phyloP scores from a whole-genome alignment of 2,113 vertebrate genomes.

The zebrafish (Danio rerio) region DNA sequence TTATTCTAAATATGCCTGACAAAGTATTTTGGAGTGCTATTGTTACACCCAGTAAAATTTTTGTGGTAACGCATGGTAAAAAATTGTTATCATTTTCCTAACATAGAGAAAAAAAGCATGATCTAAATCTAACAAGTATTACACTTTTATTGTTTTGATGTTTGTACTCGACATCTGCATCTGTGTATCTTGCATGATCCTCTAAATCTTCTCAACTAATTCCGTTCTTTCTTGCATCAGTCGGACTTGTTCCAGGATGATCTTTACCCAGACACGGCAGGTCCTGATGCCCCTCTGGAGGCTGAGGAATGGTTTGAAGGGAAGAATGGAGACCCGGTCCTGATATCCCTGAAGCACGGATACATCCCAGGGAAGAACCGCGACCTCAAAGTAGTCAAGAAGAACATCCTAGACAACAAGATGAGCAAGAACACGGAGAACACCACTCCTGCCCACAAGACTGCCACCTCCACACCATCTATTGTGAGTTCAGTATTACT shows the following conservation, averaged over 20 bases:
- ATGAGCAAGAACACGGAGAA: slow-evolving; percentile 86
- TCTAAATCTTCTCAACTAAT: not conserved
- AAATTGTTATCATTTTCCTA: too few relatives aligned
- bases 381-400: slow-evolving; percentile 94
- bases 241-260: slow-evolving; percentile 98
- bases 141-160: too few relatives aligned
- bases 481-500: slow-evolving; percentile 67
- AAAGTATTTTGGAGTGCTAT: too few relatives aligned
- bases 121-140: too few relatives aligned
- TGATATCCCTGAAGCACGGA: slow-evolving; percentile 93
- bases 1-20: too few relatives aligned
- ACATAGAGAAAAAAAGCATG: too few relatives aligned
- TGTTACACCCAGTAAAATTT: too few relatives aligned
- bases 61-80: too few relatives aligned
- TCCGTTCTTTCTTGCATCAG: slow-evolving; percentile 68
- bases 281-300: slow-evolving; percentile 89
- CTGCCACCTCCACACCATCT: slow-evolving; percentile 66
- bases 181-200: too few relatives aligned
- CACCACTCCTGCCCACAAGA: slow-evolving; percentile 79
- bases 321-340: slow-evolving; percentile 88
- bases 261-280: slow-evolving; percentile 92
- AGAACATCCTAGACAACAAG: slow-evolving; percentile 92
- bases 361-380: slow-evolving; percentile 92
- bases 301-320: slow-evolving; percentile 97
- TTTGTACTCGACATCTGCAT: too few relatives aligned